Evolutionary conservation across 2,113 vertebrate species (phyloP).

Genomic region (Cyanoderma ruficeps): DNA sequence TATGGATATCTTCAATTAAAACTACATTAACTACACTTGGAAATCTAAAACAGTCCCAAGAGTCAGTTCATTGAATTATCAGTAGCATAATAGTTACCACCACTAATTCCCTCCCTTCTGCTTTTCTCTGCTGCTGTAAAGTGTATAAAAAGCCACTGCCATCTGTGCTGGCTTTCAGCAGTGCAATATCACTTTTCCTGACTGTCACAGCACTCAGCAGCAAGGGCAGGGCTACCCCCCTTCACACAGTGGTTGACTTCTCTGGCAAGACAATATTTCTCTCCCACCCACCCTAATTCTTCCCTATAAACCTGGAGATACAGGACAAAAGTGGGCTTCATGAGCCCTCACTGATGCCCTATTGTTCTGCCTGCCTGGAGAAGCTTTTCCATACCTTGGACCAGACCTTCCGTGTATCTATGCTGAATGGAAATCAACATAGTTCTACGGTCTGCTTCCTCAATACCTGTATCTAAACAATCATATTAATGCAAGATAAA

Average conservation of each 20-base stretch:
- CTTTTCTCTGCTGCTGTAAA: background rate
- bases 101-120: background rate
- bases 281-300: background rate
- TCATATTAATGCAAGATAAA: background rate
- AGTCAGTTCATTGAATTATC: background rate
- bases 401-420: background rate
- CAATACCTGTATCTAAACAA: background rate
- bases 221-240: background rate
- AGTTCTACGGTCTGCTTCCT: background rate
- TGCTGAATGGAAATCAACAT: background rate
- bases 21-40: background rate
- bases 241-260: background rate
- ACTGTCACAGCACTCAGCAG: rapidly evolving
- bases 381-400: background rate
- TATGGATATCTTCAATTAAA: background rate
- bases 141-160: background rate
- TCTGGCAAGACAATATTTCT: background rate
- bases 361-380: background rate
- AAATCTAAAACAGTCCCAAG: background rate
- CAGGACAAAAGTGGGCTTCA: background rate
- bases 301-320: background rate
- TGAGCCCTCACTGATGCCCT: rapidly evolving
- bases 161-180: background rate
- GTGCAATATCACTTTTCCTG: background rate
- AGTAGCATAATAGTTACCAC: background rate